These are phyloP conservation scores for Sycophila texana DNA, from an alignment of 2,888 invertebrate species.

Conservation along the genomic window DNA sequence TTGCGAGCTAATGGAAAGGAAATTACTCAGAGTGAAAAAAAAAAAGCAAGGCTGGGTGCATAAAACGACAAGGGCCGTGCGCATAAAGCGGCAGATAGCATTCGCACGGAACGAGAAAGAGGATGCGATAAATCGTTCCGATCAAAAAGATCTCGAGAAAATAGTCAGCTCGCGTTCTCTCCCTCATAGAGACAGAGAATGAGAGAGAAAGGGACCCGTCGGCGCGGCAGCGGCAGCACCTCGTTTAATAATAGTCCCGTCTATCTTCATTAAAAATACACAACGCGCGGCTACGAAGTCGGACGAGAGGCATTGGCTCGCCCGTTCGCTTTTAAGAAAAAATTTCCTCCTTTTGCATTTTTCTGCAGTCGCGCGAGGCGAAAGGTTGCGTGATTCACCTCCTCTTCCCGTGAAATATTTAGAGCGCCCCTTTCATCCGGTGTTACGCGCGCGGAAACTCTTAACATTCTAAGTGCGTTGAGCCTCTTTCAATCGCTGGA, in stretches of 20 bases:
- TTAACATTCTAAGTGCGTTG: constrained; percentile 46
- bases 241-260: constrained; percentile 57
- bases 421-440: constrained; percentile 7
- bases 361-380: constrained; percentile 28
- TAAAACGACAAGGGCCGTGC: neutral
- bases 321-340: constrained; percentile 47
- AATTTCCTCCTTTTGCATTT: constrained; percentile 54
- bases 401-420: constrained; percentile 18
- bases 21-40: constrained; percentile 32
- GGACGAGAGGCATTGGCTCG: neutral
- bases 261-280: constrained; percentile 57
- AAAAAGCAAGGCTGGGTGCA: neutral
- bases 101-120: constrained; percentile 15
- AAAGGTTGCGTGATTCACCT: constrained; percentile 36
- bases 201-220: neutral
- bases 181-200: constrained; percentile 35
- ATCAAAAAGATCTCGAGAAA: constrained; percentile 50
- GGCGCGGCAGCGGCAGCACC: constrained; percentile 17
- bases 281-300: constrained; percentile 2
- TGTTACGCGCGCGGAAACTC: constrained; percentile 47
- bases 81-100: neutral
- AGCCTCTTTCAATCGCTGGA: constrained; percentile 9
- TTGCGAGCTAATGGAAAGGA: constrained; percentile 42
- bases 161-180: constrained; percentile 6
- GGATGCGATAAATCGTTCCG: constrained; percentile 57